Evolutionary conservation across 2,113 vertebrate genomes (phyloP), one percentile per base, ranked within the genome.

Genomic region (Tetrao urogallus): DNA sequence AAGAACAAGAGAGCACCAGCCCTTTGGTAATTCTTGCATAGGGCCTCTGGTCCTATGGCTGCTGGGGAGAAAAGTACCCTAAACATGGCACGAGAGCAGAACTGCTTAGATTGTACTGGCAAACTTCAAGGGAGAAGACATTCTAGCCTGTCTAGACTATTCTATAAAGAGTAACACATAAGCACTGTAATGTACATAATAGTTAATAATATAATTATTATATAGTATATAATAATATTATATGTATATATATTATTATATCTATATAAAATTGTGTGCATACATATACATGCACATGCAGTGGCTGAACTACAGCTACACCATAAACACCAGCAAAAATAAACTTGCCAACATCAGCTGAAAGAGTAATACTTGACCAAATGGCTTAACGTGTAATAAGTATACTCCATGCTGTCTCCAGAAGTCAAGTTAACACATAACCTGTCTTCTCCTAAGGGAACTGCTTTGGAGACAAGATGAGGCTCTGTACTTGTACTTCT

Each of bases 161-260:
- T 32, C 47, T 42, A 19, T 34, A 50, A 78, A 38, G 1, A 42
- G 8, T 13, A 45, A 63, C 4, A 8, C 20, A 15, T 66, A 40
- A 36, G 28, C 43, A 38, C 66, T 6, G 6, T 8, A 3, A 32
- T 36, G 36, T 6, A 36, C 3, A 1, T 34, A 22, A 3, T n/a
- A 61, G n/a, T 65, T 27, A 4, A 13, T 34, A 24, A 5, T 50
- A 13, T 50, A 50, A 42, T 42, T 13, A 42, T 42, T 42, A 42
- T 42, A 42, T 42, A 42, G 40, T 42, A 13, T 42, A 42, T 42
- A 13, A 42, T 42, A 42, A 42, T 25, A 50, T 13, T 25, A 50
- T 13, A 22, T 48, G 6, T 48, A 48, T 48, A 47, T 21, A 13
- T 25, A 25, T 9, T 38, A 38, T 38, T 38, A 38, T 38, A 38